A percentile compares a stretch with the other conserved stretches of the same genome.
These are phyloP conservation scores for Myrmecobius fasciatus DNA, from an alignment of 2,113 vertebrate genomes.

Conservation along the genomic window DNA sequence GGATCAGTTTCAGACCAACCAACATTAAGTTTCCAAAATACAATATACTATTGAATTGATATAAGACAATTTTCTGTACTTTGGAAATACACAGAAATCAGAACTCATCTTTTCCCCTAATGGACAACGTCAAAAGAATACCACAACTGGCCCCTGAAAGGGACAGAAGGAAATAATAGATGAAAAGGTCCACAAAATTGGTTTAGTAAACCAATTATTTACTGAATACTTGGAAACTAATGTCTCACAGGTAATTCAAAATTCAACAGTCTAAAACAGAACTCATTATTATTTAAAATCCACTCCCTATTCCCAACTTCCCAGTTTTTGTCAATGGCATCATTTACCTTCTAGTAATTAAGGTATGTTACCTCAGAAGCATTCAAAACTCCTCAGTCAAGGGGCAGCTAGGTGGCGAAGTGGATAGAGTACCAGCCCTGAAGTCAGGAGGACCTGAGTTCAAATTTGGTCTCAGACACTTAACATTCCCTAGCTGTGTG, in stretches of 20 bases:
- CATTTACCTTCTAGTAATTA: background rate
- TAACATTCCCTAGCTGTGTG: too few relatives aligned
- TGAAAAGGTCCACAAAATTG: background rate
- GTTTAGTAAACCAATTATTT: background rate
- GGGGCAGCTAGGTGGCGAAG: too few relatives aligned
- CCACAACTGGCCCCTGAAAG: constrained; percentile 17
- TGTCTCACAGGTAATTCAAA: background rate
- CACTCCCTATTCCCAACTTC: background rate
- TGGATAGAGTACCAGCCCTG: too few relatives aligned
- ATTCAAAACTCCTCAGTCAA: background rate
- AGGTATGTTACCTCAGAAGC: background rate
- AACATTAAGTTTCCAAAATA: constrained; percentile 59
- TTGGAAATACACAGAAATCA: constrained; percentile 33
- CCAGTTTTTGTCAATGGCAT: background rate
- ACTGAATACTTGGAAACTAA: background rate
- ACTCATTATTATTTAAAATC: background rate
- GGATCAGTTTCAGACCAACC: constrained; percentile 29
- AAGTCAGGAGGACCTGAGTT: too few relatives aligned
- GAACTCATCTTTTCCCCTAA: constrained; percentile 29
- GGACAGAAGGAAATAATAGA: background rate
- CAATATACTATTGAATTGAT: constrained; percentile 23
- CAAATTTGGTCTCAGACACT: too few relatives aligned
- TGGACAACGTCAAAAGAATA: constrained; percentile 34
- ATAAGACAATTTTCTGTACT: constrained; percentile 32
- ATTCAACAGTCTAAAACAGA: background rate